Evolutionary conservation across 2,888 invertebrate genomes (phyloP).

Genomic region (Nysson spinosus): DNA sequence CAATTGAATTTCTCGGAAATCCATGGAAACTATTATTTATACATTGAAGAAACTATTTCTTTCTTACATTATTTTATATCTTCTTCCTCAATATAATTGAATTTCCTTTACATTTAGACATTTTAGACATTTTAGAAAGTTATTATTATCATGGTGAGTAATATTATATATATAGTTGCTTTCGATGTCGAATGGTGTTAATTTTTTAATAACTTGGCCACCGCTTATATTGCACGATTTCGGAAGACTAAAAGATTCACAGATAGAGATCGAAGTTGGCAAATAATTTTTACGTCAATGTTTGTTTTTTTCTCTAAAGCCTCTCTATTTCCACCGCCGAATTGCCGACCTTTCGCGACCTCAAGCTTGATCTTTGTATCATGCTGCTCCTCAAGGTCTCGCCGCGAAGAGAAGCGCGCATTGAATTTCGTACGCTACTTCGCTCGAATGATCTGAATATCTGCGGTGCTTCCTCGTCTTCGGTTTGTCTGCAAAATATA

Average conservation of each 20-base stretch:
- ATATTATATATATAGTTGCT: too few relatives aligned
- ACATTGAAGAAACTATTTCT: too few relatives aligned
- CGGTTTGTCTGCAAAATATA: constrained; percentile 68
- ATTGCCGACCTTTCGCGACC: constrained; percentile 74
- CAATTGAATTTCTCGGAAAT: too few relatives aligned
- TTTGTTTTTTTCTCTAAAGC: constrained; percentile 48
- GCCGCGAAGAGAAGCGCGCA: constrained; percentile 82
- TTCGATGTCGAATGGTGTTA: too few relatives aligned
- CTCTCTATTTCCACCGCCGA: constrained; percentile 64
- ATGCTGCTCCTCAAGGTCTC: constrained; percentile 82
- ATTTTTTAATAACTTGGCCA: neutral
- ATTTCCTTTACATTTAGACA: too few relatives aligned
- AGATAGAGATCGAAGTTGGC: constrained; percentile 18
- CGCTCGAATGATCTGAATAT: constrained; percentile 69
- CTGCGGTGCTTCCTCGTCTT: constrained; percentile 69
- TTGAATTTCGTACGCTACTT: constrained; percentile 78
- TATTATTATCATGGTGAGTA: too few relatives aligned
- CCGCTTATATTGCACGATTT: neutral
- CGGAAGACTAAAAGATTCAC: neutral
- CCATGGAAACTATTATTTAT: too few relatives aligned
- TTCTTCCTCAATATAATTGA: too few relatives aligned
- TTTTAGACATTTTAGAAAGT: too few relatives aligned
- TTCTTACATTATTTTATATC: too few relatives aligned
- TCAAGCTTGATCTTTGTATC: constrained; percentile 79
- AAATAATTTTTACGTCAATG: neutral